Evolutionary conservation across 2,113 vertebrate genomes (phyloP), one percentile per base, ranked within the genome.

Genomic region (Phainopepla nitens): DNA sequence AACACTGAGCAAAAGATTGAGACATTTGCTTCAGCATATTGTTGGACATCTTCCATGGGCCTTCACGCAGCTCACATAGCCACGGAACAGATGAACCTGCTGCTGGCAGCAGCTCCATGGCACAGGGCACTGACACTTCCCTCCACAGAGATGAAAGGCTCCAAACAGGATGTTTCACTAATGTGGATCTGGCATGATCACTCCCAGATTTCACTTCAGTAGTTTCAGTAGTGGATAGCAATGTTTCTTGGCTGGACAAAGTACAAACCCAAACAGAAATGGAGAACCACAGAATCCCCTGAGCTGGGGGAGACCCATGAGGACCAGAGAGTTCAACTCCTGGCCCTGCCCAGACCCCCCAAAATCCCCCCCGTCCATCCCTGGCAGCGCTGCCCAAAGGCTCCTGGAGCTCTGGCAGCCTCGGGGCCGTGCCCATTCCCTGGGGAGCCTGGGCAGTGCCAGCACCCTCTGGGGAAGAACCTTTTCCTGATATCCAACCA

Each of bases 351-450:
- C 60, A 65, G 44, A 42, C 41, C 1, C 17, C 23, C n/a, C 61
- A 60, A 1, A 69, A 23, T 1, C 35, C 54, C 56, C 1, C 57
- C 66, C 35, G 49, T 2, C 3, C 56, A 70, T 16, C 66, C 57
- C 66, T 49, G 28, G 41, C 36, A 86, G 44, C 0, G 0, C 13
- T 53, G n/a, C 1, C 85, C 73, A 70, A 79, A 54, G 1, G 2
- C 41, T 62, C n/a, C 65, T 64, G 66, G 49, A 71, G 66, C 75
- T 71, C 49, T 71, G 75, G 41, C 35, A 79, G 75, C 73, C 64
- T 78, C 2, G 5, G 24, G n/a, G 41, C 47, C 0, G 7, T 28
- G 73, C 19, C 71, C 53, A 51, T 57, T 57, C 31, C 36, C 53
- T 77, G 53, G 45, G 45, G 31, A 68, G 44, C 22, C 45, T 77